Evolutionary conservation across 2,113 vertebrate species (phyloP).

Genomic region (Caretta caretta): DNA sequence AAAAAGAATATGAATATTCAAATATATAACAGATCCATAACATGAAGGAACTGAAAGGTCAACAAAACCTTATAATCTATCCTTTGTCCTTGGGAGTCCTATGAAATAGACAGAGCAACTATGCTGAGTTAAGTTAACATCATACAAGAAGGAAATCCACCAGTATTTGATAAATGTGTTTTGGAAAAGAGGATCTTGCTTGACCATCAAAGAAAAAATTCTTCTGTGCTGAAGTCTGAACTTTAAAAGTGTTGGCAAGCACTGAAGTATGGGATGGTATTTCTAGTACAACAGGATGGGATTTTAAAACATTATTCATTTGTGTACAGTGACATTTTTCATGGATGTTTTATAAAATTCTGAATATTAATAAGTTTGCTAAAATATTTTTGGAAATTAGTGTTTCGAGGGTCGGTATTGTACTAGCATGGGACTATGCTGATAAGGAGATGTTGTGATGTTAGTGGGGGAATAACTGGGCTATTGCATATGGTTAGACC

Average conservation of each 20-base stretch:
- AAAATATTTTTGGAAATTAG: not conserved
- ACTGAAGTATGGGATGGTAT: not conserved
- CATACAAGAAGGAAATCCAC: not conserved
- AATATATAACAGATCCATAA: not conserved
- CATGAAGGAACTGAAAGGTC: not conserved
- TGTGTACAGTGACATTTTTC: not conserved
- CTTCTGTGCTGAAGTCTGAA: not conserved
- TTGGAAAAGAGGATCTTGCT: not conserved
- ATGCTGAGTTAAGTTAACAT: not conserved
- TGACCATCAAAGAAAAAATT: not conserved
- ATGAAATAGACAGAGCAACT: not conserved
- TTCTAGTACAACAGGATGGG: not conserved
- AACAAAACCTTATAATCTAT: not conserved
- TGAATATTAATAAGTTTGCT: not conserved
- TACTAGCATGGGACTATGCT: not conserved
- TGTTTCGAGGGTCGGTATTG: not conserved
- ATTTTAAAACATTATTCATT: not conserved
- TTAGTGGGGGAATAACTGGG: not conserved
- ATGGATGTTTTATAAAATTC: not conserved
- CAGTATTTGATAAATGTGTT: not conserved
- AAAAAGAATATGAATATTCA: not conserved
- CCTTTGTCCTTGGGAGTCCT: not conserved
- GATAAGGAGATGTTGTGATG: not conserved
- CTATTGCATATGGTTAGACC: not conserved
- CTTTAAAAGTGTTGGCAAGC: slow-evolving; percentile 7